A percentile compares a stretch with the other conserved stretches of the same genome.
These are phyloP conservation scores for Globodera ellingtonae DNA, from an alignment of 1,140 invertebrate species.

Conservation along the genomic window DNA sequence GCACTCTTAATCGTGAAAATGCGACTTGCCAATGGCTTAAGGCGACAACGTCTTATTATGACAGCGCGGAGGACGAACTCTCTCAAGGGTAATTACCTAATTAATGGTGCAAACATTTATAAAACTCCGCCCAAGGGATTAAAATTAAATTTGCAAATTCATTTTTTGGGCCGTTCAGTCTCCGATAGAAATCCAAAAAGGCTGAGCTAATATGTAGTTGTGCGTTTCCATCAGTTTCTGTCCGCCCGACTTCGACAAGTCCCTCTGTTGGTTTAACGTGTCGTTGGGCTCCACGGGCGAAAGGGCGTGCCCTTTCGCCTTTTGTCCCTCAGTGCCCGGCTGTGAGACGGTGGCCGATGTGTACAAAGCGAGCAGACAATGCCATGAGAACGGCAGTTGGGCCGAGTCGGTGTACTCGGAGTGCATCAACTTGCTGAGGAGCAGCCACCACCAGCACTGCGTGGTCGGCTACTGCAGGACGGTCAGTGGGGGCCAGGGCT, in stretches of 20 bases:
- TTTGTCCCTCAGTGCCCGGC: conserved; percentile 58
- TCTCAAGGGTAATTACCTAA: neutral
- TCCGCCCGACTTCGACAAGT: conserved; percentile 34
- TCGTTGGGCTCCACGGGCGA: conserved; percentile 46
- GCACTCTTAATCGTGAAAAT: conserved; percentile 31
- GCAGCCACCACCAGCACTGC: conserved; percentile 36
- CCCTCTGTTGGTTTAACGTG: conserved; percentile 58
- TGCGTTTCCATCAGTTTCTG: conserved; percentile 2
- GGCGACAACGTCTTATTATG: neutral
- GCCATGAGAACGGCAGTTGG: conserved; percentile 54
- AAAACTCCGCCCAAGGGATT: neutral
- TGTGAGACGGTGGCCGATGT: conserved; percentile 53
- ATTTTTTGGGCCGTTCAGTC: neutral
- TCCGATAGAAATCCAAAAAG: neutral
- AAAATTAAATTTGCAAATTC: neutral
- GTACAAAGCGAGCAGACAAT: conserved; percentile 51
- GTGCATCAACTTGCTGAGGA: conserved; percentile 54
- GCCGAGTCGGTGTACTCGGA: conserved; percentile 54
- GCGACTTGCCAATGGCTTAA: conserved; percentile 31
- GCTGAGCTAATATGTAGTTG: neutral
- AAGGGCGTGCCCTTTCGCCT: conserved; percentile 58
- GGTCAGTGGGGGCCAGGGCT: conserved; percentile 35
- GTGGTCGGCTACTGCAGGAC: conserved; percentile 58
- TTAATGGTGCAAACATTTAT: too few species aligned
- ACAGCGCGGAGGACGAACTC: neutral